A percentile compares a stretch with the other conserved stretches of the same genome.
These are phyloP conservation scores for Heliconius hewitsoni DNA, from an alignment of 1,140 invertebrate species.

Conservation along the genomic window DNA sequence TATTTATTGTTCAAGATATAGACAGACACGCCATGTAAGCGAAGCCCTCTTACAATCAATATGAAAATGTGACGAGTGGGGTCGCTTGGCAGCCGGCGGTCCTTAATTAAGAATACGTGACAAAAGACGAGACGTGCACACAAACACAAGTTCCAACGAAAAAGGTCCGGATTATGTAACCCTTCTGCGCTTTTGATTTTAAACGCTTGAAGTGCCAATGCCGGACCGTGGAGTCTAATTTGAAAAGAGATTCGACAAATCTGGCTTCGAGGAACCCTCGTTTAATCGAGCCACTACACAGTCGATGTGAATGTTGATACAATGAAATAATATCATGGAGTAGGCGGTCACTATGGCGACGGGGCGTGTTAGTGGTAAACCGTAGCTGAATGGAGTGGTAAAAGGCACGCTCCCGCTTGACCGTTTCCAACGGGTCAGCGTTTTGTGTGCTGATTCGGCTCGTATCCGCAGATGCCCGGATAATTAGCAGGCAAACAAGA, in stretches of 20 bases:
- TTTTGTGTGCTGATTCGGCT: conserved; percentile 65
- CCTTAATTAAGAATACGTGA: conserved; percentile 83
- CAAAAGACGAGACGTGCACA: conserved; percentile 81
- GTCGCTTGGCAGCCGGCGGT: conserved; percentile 68
- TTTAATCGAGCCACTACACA: conserved; percentile 70
- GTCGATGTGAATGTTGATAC: conserved; percentile 78
- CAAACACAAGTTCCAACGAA: conserved; percentile 74
- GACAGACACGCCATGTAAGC: conserved; percentile 45
- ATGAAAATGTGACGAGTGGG: conserved; percentile 76
- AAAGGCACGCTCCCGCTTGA: conserved; percentile 72
- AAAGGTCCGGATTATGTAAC: conserved; percentile 80
- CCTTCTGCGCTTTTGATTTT: conserved; percentile 81
- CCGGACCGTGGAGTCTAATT: conserved; percentile 74
- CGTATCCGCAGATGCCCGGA: conserved; percentile 52
- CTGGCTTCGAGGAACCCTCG: conserved; percentile 75
- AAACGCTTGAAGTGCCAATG: conserved; percentile 75
- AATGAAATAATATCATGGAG: conserved; percentile 71
- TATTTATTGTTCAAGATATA: conserved; percentile 39
- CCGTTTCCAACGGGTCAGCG: conserved; percentile 72
- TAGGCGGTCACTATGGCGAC: conserved; percentile 75
- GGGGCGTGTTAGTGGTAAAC: conserved; percentile 60
- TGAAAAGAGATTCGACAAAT: conserved; percentile 77
- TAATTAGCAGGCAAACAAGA: conserved; percentile 82
- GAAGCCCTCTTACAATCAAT: conserved; percentile 69
- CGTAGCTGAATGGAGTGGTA: conserved; percentile 62